Evolutionary conservation across 2,797 vertebrate species (phyloP), one percentile per base, ranked within the genome.

Genomic region (Tauraco hartlaubi): DNA sequence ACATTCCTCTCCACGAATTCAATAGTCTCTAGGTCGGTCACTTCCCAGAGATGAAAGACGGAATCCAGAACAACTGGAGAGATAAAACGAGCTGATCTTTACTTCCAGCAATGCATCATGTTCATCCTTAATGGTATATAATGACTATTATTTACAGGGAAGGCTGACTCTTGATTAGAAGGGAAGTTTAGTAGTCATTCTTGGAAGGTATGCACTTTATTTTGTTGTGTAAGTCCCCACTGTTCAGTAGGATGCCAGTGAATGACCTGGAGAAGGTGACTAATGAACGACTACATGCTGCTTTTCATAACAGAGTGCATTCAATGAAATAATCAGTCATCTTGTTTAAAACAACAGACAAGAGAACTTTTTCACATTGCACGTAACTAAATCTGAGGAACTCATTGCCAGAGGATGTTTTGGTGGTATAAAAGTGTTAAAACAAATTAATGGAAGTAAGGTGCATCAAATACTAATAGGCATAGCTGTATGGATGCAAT

Each of bases 101-200:
- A 81, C 84, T 95, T 84, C 54, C 88, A 94, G 76, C 44, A 95
- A 49, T 0, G 1, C 28, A 91, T 48, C 26, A 31, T 16, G 26
- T 86, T 96, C 74, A 96, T 74, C 61, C 31, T 86, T 97, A 96
- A 95, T 97, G 63, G 83, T 48, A 33, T 33, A 63, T 96, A 95
- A 96, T 96, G 55, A 84, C 66, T 74, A 62, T 46, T 91, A 81
- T 85, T 96, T 91, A 62, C 76, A 84, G 33, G 39, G 69, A 92
- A 92, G 82, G 35, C 13, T 66, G 33, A 82, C 85, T 92, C 89
- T 92, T 92, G 88, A 96, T 96, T 91, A 94, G 88, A 96, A 96
- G 82, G 94, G 79, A 91, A 90, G 62, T 94, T 94, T 37, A 88
- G 51, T 63, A 7, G 73, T 66, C 59, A 56, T 96, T 95, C 94